Percentiles rank a stretch among this genome's conserved stretches.
These are phyloP conservation scores for Semaprochilodus insignis DNA, from an alignment of 2,797 vertebrate genomes.

Conservation along the genomic window DNA sequence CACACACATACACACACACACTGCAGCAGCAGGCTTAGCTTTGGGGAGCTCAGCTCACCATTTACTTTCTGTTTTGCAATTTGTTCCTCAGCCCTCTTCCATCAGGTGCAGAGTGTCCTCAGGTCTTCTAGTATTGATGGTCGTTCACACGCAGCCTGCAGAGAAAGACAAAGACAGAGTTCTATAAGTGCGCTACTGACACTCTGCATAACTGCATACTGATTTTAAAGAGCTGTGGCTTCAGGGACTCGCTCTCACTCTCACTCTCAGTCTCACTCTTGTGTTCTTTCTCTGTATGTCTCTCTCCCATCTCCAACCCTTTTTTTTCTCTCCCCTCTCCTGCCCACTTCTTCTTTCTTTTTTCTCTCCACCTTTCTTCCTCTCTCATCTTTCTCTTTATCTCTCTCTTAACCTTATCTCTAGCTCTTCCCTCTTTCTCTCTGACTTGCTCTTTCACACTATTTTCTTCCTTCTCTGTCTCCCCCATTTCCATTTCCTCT, in stretches of 20 bases:
- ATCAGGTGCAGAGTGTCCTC: slow-evolving; percentile 1
- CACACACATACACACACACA: background rate
- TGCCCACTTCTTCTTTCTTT: too few relatives aligned
- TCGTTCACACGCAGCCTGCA: slow-evolving; percentile 3
- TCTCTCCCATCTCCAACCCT: background rate
- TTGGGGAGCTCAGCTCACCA: slow-evolving; percentile 15
- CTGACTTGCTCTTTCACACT: background rate
- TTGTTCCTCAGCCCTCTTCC: slow-evolving; percentile 8
- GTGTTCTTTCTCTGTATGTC: too few relatives aligned
- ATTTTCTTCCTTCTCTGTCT: background rate
- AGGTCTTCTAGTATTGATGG: background rate
- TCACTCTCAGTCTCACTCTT: background rate
- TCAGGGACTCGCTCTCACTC: background rate
- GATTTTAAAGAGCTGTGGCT: slow-evolving; percentile 32
- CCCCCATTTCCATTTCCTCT: background rate
- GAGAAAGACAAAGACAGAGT: background rate
- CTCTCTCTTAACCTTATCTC: background rate
- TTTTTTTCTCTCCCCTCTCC: background rate
- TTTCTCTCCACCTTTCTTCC: too few relatives aligned
- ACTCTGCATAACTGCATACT: slow-evolving; percentile 21
- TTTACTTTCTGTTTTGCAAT: background rate
- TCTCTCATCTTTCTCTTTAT: background rate
- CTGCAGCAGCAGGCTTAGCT: background rate
- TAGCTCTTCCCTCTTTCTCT: background rate
- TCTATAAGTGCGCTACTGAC: slow-evolving; percentile 13